phyloP scores from a whole-genome alignment of 2,888 invertebrate species.

The Aethes cnicana region DNA sequence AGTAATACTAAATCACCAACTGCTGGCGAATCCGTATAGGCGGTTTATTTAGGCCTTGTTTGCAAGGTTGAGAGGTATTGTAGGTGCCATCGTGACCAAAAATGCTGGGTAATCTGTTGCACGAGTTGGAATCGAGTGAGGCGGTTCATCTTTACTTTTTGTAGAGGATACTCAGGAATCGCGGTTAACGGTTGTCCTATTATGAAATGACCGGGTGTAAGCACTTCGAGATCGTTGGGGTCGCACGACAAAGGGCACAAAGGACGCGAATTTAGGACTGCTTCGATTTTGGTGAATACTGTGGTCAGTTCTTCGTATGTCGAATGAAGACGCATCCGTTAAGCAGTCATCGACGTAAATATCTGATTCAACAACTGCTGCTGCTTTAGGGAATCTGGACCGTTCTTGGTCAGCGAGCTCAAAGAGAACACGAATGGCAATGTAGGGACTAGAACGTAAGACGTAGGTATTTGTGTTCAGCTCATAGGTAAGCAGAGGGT shows the following conservation, averaged over 20 bases:
- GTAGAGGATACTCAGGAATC: constrained; percentile 8
- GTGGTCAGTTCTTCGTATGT: constrained; percentile 19
- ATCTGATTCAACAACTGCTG: background rate
- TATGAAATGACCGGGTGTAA: constrained; percentile 30
- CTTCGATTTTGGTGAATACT: constrained; percentile 13
- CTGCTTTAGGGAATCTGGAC: background rate
- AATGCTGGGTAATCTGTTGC: constrained; percentile 24
- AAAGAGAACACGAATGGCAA: constrained; percentile 1
- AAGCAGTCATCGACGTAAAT: background rate
- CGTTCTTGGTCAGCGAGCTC: background rate
- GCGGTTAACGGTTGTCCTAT: constrained; percentile 28
- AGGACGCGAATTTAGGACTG: constrained; percentile 28
- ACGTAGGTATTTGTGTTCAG: constrained; percentile 4
- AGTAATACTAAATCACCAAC: constrained; percentile 17
- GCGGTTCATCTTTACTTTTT: background rate
- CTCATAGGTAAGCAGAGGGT: constrained; percentile 10
- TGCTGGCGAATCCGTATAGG: background rate
- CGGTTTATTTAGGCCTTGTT: constrained; percentile 16
- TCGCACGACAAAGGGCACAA: constrained; percentile 36
- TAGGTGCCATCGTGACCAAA: constrained; percentile 23
- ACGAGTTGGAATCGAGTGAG: constrained; percentile 15
- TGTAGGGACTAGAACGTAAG: background rate
- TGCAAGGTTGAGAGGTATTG: constrained; percentile 23
- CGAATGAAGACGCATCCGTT: background rate
- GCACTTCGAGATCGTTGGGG: constrained; percentile 38